phyloP scores from a whole-genome alignment of 2,888 invertebrate genomes.

The Mythimna lalbum region DNA sequence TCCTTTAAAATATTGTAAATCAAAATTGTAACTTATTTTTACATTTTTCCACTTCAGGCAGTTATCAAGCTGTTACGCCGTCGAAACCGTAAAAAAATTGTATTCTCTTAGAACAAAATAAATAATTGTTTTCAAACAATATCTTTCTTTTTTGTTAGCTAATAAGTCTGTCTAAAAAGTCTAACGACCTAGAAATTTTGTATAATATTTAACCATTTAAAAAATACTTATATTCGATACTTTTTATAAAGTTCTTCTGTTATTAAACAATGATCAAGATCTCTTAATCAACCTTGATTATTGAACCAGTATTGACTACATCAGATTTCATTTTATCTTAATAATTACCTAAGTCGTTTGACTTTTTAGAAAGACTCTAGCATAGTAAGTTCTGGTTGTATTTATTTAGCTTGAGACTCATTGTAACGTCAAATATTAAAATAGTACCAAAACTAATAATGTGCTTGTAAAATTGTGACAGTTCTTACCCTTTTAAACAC shows the following conservation, averaged over 20 bases:
- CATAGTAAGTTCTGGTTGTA: background rate
- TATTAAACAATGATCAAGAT: too few species aligned
- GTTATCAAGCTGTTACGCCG: background rate
- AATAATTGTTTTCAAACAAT: background rate
- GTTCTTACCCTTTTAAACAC: too few species aligned
- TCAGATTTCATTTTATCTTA: too few species aligned
- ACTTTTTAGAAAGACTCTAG: too few species aligned
- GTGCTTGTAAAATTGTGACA: conserved; percentile 13
- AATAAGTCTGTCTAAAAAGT: too few species aligned
- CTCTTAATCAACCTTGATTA: too few species aligned
- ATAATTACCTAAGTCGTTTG: too few species aligned
- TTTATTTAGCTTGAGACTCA: conserved; percentile 1
- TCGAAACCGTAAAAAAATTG: background rate
- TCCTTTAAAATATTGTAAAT: conserved; percentile 48
- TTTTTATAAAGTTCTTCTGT: too few species aligned
- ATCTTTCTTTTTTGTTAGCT: conserved; percentile 2
- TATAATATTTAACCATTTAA: too few species aligned
- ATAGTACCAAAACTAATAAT: background rate
- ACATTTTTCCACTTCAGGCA: background rate
- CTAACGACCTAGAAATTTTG: too few species aligned
- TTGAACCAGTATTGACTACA: too few species aligned
- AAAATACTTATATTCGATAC: too few species aligned
- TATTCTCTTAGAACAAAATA: conserved; percentile 1
- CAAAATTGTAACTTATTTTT: conserved; percentile 40
- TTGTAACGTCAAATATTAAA: background rate